A percentile compares a stretch with the other conserved stretches of the same genome.
phyloP scores from a whole-genome alignment of 2,888 invertebrate species.

The Agonopterix arenella region DNA sequence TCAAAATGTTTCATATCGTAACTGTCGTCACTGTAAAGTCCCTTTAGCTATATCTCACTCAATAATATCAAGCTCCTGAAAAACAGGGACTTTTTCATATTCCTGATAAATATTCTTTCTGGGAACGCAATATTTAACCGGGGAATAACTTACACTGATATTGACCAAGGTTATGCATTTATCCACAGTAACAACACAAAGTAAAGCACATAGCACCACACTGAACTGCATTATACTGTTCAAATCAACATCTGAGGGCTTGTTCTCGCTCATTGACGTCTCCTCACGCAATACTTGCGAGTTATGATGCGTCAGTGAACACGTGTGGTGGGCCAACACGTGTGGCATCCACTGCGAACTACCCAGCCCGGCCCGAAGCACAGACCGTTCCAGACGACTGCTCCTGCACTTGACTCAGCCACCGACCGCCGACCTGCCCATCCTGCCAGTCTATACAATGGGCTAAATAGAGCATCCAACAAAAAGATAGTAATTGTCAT shows the following conservation, averaged over 20 bases:
- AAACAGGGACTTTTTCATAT: too few species aligned
- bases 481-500: slow-evolving; percentile 1
- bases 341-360: slow-evolving; percentile 57
- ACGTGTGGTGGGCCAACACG: slow-evolving; percentile 55
- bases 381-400: slow-evolving; percentile 60
- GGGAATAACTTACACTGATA: slow-evolving; percentile 6
- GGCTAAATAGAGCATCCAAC: slow-evolving; percentile 48
- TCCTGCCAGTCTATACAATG: slow-evolving; percentile 48
- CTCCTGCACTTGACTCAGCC: slow-evolving; percentile 67
- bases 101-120: too few species aligned
- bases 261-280: too few species aligned
- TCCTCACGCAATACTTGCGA: slow-evolving; percentile 14
- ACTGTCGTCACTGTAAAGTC: too few species aligned
- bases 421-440: slow-evolving; percentile 41
- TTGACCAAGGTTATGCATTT: slow-evolving; percentile 4
- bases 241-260: slow-evolving; percentile 49
- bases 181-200: slow-evolving; percentile 2
- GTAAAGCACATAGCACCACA: neutral
- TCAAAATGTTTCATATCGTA: too few species aligned
- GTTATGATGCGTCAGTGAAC: slow-evolving; percentile 43
- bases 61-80: too few species aligned
- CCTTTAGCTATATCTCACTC: too few species aligned
- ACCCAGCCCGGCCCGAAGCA: slow-evolving; percentile 11
- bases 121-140: neutral
- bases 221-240: slow-evolving; percentile 33